phyloP scores from a whole-genome alignment of 2,113 vertebrate genomes.

The Sinocyclocheilus grahami region DNA sequence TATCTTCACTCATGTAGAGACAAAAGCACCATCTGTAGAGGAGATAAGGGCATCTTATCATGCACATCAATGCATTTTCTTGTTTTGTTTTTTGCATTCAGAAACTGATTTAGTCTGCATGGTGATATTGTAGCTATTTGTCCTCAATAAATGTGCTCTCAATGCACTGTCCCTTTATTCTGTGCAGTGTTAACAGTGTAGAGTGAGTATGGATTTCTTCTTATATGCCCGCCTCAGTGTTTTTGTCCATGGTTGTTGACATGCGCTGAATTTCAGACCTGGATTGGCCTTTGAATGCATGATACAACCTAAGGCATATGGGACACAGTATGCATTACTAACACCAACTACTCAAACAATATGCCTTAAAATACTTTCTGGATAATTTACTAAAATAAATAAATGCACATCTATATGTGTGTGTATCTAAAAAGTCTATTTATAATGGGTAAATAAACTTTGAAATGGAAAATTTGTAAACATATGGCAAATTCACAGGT shows the following conservation, averaged over 20 bases:
- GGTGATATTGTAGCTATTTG: conserved; percentile 48
- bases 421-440: neutral
- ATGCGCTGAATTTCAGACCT: conserved; percentile 16
- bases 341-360: neutral
- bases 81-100: conserved; percentile 9
- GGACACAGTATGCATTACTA: neutral
- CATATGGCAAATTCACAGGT: neutral
- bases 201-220: conserved; percentile 53
- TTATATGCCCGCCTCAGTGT: conserved; percentile 50
- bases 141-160: conserved; percentile 47
- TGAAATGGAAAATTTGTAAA: neutral
- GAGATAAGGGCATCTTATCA: conserved; percentile 47
- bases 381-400: too few relatives aligned
- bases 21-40: conserved; percentile 46
- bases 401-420: neutral
- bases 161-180: neutral
- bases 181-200: conserved; percentile 42
- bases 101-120: conserved; percentile 52
- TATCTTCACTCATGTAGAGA: conserved; percentile 41
- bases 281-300: conserved; percentile 31
- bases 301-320: neutral
- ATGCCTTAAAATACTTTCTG: too few relatives aligned
- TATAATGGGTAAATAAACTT: neutral
- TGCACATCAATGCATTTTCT: conserved; percentile 50
- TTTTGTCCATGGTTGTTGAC: conserved; percentile 41